These are phyloP conservation scores for Apotomis betuletana DNA, from an alignment of 2,888 invertebrate genomes.

Conservation along the genomic window DNA sequence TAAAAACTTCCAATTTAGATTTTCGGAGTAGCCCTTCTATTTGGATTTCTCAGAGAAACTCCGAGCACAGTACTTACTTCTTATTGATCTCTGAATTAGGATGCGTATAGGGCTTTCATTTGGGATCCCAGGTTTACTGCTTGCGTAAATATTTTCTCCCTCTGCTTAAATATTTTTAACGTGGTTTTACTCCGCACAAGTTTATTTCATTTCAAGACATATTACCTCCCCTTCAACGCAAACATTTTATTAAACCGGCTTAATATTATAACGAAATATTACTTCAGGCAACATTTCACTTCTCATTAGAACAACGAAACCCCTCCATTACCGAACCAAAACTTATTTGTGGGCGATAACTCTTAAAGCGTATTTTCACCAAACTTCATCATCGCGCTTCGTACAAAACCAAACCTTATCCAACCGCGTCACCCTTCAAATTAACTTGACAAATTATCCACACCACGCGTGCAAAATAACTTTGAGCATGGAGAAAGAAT, in stretches of 20 bases:
- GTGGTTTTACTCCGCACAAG: too few relatives aligned
- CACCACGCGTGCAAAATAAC: constrained; percentile 60
- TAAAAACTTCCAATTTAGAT: too few relatives aligned
- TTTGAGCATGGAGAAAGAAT: constrained; percentile 61
- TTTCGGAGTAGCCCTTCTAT: too few relatives aligned
- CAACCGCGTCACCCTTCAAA: constrained; percentile 51
- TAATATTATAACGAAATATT: constrained; percentile 49
- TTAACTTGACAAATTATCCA: constrained; percentile 46
- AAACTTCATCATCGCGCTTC: constrained; percentile 44
- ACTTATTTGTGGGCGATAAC: constrained; percentile 67
- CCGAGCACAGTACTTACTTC: too few relatives aligned
- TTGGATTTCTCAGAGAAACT: too few relatives aligned
- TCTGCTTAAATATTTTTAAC: too few relatives aligned
- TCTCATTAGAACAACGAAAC: constrained; percentile 61
- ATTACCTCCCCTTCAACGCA: not conserved
- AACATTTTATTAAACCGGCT: not conserved
- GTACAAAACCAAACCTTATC: constrained; percentile 58
- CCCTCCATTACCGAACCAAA: constrained; percentile 65
- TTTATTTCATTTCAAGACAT: too few relatives aligned
- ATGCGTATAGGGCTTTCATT: too few relatives aligned
- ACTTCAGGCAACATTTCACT: constrained; percentile 54
- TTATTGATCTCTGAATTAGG: too few relatives aligned
- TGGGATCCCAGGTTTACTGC: too few relatives aligned
- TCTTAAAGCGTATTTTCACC: constrained; percentile 51
- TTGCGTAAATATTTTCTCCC: too few relatives aligned